Evolutionary conservation across 2,888 invertebrate genomes (phyloP).

Genomic region (Frankliniella fusca): DNA sequence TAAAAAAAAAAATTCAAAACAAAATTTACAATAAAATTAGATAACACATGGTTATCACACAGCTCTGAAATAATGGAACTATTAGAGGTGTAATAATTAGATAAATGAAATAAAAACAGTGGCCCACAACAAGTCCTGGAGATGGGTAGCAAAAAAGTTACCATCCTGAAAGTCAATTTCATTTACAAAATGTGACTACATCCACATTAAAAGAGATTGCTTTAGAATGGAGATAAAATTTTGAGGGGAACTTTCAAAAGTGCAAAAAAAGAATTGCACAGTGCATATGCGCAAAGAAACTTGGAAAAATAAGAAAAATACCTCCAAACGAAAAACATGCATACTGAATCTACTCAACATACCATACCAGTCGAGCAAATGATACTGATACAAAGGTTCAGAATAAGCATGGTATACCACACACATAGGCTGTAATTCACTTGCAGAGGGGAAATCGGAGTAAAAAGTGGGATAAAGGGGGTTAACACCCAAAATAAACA

Average conservation of each 20-base stretch:
- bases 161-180: not conserved
- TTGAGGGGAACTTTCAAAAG: no score
- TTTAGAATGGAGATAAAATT: not conserved
- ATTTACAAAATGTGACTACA: not conserved
- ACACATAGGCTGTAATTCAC: constrained; percentile 14
- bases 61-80: not conserved
- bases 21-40: not conserved
- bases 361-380: not conserved
- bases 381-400: not conserved
- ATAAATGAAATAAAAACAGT: not conserved
- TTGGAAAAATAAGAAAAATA: not conserved
- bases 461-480: not conserved
- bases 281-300: no score
- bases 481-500: not conserved
- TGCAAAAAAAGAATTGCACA: no score
- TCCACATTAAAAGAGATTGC: not conserved
- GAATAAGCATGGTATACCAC: constrained; percentile 6
- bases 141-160: no score
- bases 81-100: not conserved
- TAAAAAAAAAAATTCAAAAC: not conserved
- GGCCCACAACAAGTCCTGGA: not conserved
- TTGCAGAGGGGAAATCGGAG: not conserved
- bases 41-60: not conserved
- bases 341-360: not conserved
- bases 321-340: not conserved